Evolutionary conservation across 2,113 vertebrate species (phyloP).

Genomic region (Gallinago paraguaiae): DNA sequence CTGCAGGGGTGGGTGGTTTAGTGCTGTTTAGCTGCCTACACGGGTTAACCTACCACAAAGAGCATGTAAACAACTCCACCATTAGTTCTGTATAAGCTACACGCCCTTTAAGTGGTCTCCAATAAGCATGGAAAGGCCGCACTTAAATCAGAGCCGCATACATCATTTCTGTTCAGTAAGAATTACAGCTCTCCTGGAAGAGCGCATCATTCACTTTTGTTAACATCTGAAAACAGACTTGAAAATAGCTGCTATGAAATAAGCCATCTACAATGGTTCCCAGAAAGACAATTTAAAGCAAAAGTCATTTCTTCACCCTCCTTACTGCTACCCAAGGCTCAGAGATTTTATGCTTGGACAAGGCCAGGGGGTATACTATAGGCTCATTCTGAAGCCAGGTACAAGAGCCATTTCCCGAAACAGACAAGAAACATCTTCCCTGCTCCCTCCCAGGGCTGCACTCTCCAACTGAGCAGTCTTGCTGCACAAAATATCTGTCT

Average conservation of each 20-base stretch:
- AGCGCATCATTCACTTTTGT: neutral
- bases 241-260: neutral
- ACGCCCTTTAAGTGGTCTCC: neutral
- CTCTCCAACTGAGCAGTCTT: neutral
- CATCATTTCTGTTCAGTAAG: neutral
- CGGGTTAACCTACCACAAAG: neutral
- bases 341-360: neutral
- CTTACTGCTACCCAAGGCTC: neutral
- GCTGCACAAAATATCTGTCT: neutral
- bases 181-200: neutral
- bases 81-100: neutral
- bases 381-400: neutral
- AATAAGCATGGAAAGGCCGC: neutral
- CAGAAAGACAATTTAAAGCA: neutral
- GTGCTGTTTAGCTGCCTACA: neutral
- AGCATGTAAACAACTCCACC: neutral
- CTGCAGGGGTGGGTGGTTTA: too few relatives aligned
- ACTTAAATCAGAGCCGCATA: neutral
- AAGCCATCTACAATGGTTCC: neutral
- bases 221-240: neutral
- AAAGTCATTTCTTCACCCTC: neutral
- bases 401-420: neutral
- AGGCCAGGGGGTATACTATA: neutral
- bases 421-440: accelerated
- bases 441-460: neutral